Base-by-base conservation (phyloP, 2,888 invertebrate species). In the Tenthredo livida region DNA sequence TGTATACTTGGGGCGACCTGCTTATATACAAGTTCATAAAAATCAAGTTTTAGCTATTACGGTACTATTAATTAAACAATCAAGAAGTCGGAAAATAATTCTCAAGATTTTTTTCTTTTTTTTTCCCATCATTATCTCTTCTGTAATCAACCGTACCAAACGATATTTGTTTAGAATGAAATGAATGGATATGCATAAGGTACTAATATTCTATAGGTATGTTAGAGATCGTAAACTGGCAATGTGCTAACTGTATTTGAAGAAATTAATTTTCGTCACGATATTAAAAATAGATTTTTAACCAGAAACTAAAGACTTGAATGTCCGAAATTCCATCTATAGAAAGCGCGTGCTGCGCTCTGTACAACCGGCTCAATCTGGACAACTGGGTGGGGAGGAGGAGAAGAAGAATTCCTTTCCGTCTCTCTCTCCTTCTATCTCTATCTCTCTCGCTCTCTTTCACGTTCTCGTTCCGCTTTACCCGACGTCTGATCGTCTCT, bases 291-390 rank as follows among this genome's bases (percentile, higher is more conserved):
- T 75, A 75, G 75, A 75, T 77, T 77, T 77, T 54, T 50, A 61
- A 80, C 58, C 40, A 25, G 7, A 58, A 58, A 80, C 40, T 58
- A 80, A 25, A 50, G 50, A 50, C 54, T 77, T 50, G 33, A 77
- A 77, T 77, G 80, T 80, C 80, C 80, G 80, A 80, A 80, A 80
- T 80, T 58, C 80, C 58, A 80, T 50, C 37, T 80, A 80, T 80
- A 80, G 80, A 80, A 80, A 80, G 80, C 80, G 80, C 37, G 80
- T 61, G 80, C 58, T 61, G 61, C 61, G 61, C 58, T 61, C 58
- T 61, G 80, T 9, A 40, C 25, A 61, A 80, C 58, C 80, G 61
- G 80, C 40, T 58, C 40, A 58, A 80, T 25, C 80, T 21, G 37
- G 78, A 33, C n/a, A 54, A n/a, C n/a, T 7, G 54, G 54, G 54